Evolutionary conservation across 2,113 vertebrate species (phyloP).

Genomic region (Tachycineta bicolor): DNA sequence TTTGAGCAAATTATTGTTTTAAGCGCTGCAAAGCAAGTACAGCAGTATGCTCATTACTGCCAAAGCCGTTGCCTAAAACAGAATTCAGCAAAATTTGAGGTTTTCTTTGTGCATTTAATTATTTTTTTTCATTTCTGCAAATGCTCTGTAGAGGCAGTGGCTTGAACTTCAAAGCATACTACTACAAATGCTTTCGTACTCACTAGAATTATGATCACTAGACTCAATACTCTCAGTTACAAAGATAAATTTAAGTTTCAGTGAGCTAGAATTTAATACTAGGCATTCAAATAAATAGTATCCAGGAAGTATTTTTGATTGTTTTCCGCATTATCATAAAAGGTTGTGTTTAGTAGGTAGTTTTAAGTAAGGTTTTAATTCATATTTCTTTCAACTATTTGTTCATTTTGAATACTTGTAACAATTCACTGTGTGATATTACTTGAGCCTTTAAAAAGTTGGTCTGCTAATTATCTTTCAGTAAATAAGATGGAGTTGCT

Average conservation of each 20-base stretch:
- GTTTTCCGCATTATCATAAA: not conserved
- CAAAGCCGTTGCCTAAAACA: not conserved
- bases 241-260: not conserved
- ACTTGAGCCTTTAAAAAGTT: not conserved
- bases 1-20: conserved; percentile 31
- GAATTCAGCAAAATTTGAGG: not conserved
- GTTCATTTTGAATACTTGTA: not conserved
- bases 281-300: not conserved
- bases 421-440: not conserved
- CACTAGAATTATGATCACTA: not conserved
- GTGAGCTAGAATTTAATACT: not conserved
- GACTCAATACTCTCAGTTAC: not conserved
- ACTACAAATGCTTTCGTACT: not conserved
- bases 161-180: not conserved
- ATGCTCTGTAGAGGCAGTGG: not conserved
- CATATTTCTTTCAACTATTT: not conserved
- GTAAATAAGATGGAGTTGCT: not conserved
- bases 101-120: not conserved
- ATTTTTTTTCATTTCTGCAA: not conserved
- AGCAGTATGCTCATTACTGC: not conserved
- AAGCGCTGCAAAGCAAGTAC: not conserved
- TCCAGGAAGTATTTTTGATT: not conserved
- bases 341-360: not conserved
- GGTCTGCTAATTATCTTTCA: not conserved
- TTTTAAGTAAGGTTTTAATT: not conserved